These are phyloP conservation scores for Phymatocera aterrima DNA, from an alignment of 2,888 invertebrate species.

Conservation along the genomic window DNA sequence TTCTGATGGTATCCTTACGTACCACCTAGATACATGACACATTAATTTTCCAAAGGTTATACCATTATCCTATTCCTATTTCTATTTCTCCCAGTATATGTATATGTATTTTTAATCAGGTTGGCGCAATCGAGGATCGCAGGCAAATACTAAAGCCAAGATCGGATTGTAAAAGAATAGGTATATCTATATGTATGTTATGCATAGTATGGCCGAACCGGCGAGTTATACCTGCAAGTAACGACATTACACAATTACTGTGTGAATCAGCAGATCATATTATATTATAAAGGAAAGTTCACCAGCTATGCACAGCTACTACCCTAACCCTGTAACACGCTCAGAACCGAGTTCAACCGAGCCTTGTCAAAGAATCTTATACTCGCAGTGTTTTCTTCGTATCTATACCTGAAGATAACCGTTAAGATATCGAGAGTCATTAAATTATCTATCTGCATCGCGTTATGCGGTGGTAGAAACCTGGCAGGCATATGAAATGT, in stretches of 20 bases:
- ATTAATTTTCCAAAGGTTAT: constrained; percentile 19
- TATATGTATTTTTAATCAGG: background rate
- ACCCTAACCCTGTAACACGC: too few relatives aligned
- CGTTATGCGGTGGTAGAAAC: too few relatives aligned
- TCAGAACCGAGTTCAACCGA: too few relatives aligned
- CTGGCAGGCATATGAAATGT: too few relatives aligned
- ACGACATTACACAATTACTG: background rate
- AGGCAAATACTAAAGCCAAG: background rate
- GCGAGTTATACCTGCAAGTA: too few relatives aligned
- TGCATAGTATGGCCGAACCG: background rate
- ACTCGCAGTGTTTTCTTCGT: too few relatives aligned
- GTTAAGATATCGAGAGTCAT: too few relatives aligned
- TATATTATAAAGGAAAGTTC: constrained; percentile 7
- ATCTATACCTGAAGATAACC: too few relatives aligned
- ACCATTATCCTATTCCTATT: constrained; percentile 3
- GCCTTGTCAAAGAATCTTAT: too few relatives aligned
- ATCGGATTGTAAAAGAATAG: background rate
- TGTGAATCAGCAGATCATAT: constrained; percentile 14
- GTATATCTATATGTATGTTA: background rate
- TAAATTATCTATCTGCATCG: background rate
- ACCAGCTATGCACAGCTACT: too few relatives aligned
- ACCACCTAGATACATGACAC: background rate
- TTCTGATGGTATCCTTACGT: too few relatives aligned
- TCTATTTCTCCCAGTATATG: background rate
- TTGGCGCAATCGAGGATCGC: constrained; percentile 17